Evolutionary conservation across 2,797 vertebrate genomes (phyloP).

Genomic region (Nasua narica): DNA sequence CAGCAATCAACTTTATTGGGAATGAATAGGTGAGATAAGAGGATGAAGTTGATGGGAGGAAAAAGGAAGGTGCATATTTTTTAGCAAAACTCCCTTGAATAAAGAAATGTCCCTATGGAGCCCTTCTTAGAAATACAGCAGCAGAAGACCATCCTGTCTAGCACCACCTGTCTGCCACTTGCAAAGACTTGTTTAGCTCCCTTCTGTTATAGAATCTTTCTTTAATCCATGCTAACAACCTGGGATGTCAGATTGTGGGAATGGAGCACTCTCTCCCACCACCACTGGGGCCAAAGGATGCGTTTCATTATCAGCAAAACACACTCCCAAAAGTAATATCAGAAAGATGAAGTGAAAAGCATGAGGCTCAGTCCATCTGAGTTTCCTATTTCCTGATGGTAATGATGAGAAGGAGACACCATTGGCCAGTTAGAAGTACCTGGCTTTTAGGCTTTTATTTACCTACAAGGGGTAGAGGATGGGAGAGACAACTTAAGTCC

Average conservation of each 20-base stretch:
- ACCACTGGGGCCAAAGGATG: not conserved
- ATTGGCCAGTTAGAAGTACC: not conserved
- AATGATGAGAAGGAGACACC: not conserved
- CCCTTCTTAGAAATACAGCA: constrained; percentile 42
- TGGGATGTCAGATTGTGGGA: not conserved
- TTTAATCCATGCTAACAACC: constrained; percentile 51
- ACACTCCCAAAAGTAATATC: constrained; percentile 21
- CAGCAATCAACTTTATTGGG: constrained; percentile 21
- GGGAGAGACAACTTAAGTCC: not conserved
- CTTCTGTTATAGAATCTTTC: not conserved
- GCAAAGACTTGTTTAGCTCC: not conserved
- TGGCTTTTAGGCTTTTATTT: not conserved
- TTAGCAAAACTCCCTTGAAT: constrained; percentile 53
- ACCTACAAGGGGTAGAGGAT: not conserved
- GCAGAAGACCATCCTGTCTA: not conserved
- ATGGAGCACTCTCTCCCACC: not conserved
- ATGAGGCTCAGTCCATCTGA: not conserved
- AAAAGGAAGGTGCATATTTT: constrained; percentile 25
- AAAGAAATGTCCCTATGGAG: constrained; percentile 45
- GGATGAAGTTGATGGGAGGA: constrained; percentile 13
- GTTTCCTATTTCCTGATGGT: not conserved
- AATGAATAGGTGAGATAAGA: constrained; percentile 39
- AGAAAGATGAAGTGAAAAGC: constrained; percentile 36
- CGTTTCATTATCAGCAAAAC: constrained; percentile 28
- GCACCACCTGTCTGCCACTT: no score